Conservation (phyloP, 2,888 invertebrate genomes). For the Rhyacophila evoluta region DNA sequence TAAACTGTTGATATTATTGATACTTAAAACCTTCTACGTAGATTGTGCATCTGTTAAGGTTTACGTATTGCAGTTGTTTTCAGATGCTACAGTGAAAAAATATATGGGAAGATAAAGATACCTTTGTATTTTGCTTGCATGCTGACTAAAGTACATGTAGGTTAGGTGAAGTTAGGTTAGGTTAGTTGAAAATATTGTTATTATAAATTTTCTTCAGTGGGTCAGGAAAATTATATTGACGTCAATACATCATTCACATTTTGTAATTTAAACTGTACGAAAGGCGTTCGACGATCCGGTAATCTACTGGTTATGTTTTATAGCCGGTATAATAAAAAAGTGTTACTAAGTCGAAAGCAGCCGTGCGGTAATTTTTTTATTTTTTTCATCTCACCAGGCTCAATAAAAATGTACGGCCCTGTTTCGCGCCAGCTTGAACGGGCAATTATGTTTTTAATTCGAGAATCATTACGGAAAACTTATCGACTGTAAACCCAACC, state of each 20-base stretch:
- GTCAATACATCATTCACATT: not conserved
- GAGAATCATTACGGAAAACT: conserved; percentile 3
- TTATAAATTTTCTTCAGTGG: too few relatives aligned
- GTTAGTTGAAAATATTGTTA: too few relatives aligned
- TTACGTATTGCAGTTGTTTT: too few relatives aligned
- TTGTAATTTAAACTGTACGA: not conserved
- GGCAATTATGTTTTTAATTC: conserved; percentile 12
- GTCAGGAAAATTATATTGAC: not conserved
- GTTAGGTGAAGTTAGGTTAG: too few relatives aligned
- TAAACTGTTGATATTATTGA: too few relatives aligned
- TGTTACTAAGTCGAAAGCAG: not conserved
- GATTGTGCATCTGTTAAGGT: too few relatives aligned
- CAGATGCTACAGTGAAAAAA: too few relatives aligned
- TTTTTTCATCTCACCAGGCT: not conserved
- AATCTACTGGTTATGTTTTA: not conserved
- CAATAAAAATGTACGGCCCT: conserved; percentile 16
- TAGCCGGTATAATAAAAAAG: not conserved
- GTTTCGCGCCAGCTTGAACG: conserved; percentile 22
- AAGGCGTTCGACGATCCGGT: not conserved
- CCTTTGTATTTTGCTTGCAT: too few relatives aligned
- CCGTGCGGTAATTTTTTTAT: not conserved
- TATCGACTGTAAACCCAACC: not conserved
- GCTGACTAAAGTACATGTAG: too few relatives aligned
- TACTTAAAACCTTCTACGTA: too few relatives aligned
- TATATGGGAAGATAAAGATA: too few relatives aligned